phyloP scores from a whole-genome alignment of 2,888 invertebrate genomes.

The Chloroclystis v-ata region DNA sequence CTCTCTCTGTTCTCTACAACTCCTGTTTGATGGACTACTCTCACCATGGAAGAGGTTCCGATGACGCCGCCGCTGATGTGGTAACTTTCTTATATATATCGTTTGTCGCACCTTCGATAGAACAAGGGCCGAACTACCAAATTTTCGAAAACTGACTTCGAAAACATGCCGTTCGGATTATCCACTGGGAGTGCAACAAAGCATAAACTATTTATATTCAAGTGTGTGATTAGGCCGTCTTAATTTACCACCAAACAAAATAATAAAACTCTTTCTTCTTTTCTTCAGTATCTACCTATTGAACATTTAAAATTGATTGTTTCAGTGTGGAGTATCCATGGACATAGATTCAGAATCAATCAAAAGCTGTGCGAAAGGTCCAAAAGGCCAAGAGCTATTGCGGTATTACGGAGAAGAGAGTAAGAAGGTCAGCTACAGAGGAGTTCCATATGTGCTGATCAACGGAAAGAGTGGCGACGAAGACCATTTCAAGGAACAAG shows the following conservation, averaged over 20 bases:
- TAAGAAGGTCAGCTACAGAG: slow-evolving; percentile 29
- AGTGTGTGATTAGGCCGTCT: too few species aligned
- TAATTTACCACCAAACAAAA: too few species aligned
- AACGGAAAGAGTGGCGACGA: slow-evolving; percentile 35
- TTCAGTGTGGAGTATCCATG: slow-evolving; percentile 45
- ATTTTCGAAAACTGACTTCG: too few species aligned
- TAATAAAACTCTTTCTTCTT: neutral
- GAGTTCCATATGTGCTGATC: slow-evolving; percentile 44
- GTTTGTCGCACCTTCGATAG: neutral
- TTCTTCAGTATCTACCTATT: neutral
- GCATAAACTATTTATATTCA: too few species aligned
- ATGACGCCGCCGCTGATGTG: slow-evolving; percentile 43
- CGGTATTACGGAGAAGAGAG: slow-evolving; percentile 42
- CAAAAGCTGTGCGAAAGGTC: slow-evolving; percentile 46
- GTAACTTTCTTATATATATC: neutral
- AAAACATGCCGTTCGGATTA: too few species aligned
- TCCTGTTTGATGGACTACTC: slow-evolving; percentile 51
- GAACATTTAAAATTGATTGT: slow-evolving; percentile 11
- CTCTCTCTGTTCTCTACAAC: slow-evolving; percentile 79
- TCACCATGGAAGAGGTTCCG: slow-evolving; percentile 32
- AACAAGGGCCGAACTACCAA: too few species aligned
- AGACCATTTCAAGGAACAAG: slow-evolving; percentile 34
- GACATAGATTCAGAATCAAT: slow-evolving; percentile 36
- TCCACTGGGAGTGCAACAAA: too few species aligned
- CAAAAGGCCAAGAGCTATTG: slow-evolving; percentile 37